Conservation (phyloP, 2,797 vertebrate species). For the Neosilurus hyrtlii region DNA sequence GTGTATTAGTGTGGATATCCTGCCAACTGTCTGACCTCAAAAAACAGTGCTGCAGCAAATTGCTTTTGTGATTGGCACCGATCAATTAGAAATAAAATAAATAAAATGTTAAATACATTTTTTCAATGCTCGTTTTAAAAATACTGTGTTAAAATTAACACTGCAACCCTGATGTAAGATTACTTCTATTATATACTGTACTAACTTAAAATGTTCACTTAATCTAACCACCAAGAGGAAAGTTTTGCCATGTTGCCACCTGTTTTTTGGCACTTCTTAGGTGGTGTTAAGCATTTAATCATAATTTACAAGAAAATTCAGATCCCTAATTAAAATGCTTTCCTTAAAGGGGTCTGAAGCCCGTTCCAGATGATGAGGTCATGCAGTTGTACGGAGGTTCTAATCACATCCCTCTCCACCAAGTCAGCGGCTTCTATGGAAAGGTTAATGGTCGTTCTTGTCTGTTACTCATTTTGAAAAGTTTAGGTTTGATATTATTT, state of each 20-base stretch:
- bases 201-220: not conserved
- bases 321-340: constrained; percentile 37
- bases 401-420: constrained; percentile 78
- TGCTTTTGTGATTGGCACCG: not conserved
- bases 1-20: not conserved
- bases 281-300: not conserved
- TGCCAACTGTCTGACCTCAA: constrained; percentile 20
- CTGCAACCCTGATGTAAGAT: not conserved
- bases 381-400: constrained; percentile 78
- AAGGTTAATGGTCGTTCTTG: constrained; percentile 69
- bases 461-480: constrained; percentile 1
- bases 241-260: not conserved
- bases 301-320: constrained; percentile 6
- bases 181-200: not conserved
- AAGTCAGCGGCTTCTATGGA: constrained; percentile 85
- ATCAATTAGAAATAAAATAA: not conserved
- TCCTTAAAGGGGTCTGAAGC: constrained; percentile 73
- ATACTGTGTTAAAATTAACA: too few species aligned
- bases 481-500: not conserved
- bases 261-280: not conserved
- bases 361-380: constrained; percentile 80
- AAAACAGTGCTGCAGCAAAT: not conserved
- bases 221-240: not conserved
- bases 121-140: too few species aligned
- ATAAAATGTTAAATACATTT: too few species aligned